Evolutionary conservation across 2,113 vertebrate genomes (phyloP).

Genomic region (Boulengeromyrus knoepffleri): DNA sequence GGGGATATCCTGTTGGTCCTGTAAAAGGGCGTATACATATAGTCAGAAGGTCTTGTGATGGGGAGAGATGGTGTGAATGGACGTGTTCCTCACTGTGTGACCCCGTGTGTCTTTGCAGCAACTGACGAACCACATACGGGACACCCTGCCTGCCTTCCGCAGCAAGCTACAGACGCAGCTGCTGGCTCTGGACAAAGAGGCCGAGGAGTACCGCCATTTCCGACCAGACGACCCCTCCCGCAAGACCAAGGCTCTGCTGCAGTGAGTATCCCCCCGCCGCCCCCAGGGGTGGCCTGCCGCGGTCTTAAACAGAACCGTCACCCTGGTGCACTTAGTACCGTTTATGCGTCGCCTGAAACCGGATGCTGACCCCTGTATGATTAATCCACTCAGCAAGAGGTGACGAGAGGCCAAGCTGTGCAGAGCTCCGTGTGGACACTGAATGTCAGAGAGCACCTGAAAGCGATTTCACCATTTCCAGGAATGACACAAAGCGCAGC

Average conservation of each 20-base stretch:
- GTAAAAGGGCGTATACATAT: background rate
- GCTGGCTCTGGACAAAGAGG: constrained; percentile 76
- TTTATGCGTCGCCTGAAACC: background rate
- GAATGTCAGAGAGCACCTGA: background rate
- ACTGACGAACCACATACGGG: constrained; percentile 89
- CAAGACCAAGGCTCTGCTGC: constrained; percentile 79
- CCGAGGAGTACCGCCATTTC: constrained; percentile 70
- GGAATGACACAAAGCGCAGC: background rate
- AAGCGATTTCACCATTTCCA: background rate
- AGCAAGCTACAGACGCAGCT: constrained; percentile 74
- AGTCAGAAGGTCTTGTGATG: background rate
- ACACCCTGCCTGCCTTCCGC: constrained; percentile 74
- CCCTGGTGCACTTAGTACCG: background rate
- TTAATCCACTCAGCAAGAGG: background rate
- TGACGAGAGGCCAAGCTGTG: background rate
- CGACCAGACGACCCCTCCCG: constrained; percentile 73
- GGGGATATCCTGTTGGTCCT: too few relatives aligned
- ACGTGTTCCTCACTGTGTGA: background rate
- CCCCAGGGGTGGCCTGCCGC: background rate
- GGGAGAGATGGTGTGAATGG: background rate
- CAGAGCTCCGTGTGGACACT: background rate
- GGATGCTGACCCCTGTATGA: background rate
- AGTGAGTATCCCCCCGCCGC: constrained; percentile 61
- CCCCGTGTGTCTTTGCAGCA: constrained; percentile 59
- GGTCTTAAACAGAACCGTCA: background rate